Evolutionary conservation across 92 coral and sea anemone genomes (phyloP), one percentile per base, ranked within the genome.

Genomic region (Porites cylindrica): DNA sequence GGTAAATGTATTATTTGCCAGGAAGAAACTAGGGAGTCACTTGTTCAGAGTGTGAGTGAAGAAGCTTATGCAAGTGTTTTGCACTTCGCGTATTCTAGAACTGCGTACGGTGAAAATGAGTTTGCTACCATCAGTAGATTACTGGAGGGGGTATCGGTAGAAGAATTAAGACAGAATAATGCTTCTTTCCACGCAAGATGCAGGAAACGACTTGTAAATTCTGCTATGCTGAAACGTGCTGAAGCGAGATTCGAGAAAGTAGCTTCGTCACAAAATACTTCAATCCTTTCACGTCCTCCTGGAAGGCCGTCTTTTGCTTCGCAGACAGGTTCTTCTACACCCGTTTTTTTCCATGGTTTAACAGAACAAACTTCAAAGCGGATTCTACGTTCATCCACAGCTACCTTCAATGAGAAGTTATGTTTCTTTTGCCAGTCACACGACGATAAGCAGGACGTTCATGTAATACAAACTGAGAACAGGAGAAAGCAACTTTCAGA

Each of bases 401-500:
- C 82, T 58, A 29, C 88, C 18, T 85, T 63, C 82, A 62, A 85
- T 65, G 65, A 75, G 83, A 47, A 85, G 62, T 17, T 83, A 65
- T 83, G 90, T 16, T 88, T 81, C 19, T 88, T 88, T 65, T 88
- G 91, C 66, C 82, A 82, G 53, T 51, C 17, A 1, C 76, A 82
- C 61, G 87, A 88, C 70, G 91, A 65, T 7, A 88, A 88, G 23
- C 79, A 88, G 75, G 10, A 69, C 20, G 76, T 83, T 72, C 88
- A 83, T 19, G 85, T 84, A 13, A 67, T 89, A 89, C 88, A 83
- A 61, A 76, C 62, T 82, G 88, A 88, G 50, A 82, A 47, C 79
- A 82, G 91, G 66, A 82, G 88, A 72, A 88, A 13, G 70, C 76
- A 88, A 72, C 91, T 82, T 88, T 75, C 50, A n/a, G 77, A 66